A percentile compares a stretch with the other conserved stretches of the same genome.
Conservation (phyloP, 2,113 vertebrate genomes). For the Epinephelus fuscoguttatus region DNA sequence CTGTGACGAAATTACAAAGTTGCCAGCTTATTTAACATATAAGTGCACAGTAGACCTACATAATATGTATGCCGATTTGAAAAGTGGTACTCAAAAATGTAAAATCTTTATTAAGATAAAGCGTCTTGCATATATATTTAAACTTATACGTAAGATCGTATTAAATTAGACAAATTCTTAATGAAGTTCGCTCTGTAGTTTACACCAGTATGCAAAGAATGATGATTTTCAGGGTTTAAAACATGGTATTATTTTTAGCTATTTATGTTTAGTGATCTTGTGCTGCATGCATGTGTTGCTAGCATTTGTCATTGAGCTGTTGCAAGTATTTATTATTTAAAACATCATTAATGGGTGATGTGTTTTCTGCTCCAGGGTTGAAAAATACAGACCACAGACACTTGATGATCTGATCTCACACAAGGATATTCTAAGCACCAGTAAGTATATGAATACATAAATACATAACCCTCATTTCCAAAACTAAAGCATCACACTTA, state of each 20-base stretch:
- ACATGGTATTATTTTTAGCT: neutral
- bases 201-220: no score
- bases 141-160: rapidly evolving
- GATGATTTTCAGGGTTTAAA: no score
- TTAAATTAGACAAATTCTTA: neutral
- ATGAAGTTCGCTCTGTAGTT: neutral
- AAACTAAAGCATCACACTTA: neutral
- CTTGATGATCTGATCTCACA: slow-evolving; percentile 95
- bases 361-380: slow-evolving; percentile 87
- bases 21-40: neutral
- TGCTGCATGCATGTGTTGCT: neutral
- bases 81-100: neutral
- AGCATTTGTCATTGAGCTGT: neutral
- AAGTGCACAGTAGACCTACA: no score
- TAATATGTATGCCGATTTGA: slow-evolving; percentile 8
- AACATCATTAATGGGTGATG: neutral
- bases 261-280: neutral
- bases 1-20: neutral
- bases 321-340: neutral
- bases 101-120: rapidly evolving
- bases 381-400: slow-evolving; percentile 95
- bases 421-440: slow-evolving; percentile 93
- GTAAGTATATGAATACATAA: slow-evolving; percentile 79
- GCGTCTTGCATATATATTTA: rapidly evolving
- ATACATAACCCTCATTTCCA: neutral